Evolutionary conservation across 1,140 invertebrate genomes (phyloP), one percentile per base, ranked within the genome.

Genomic region (Drosophila ogumai): DNA sequence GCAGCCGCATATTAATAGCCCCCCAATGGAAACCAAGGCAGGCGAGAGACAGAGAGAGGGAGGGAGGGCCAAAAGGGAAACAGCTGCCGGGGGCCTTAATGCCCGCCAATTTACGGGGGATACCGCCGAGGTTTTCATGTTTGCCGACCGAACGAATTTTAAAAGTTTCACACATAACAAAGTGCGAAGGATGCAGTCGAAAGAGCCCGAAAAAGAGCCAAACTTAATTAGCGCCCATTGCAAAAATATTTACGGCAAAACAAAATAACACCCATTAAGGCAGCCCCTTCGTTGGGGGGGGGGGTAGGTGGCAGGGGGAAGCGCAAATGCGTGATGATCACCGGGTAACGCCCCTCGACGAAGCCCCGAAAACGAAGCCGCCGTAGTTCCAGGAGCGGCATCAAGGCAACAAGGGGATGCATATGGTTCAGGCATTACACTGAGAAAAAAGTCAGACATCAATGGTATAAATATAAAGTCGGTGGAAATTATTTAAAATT

Each of bases 251-350:
- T 90, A 90, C 85, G 81, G 85, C 85, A 81, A 90, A 85, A 90
- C 85, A 90, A 90, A 90, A 90, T 90, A 91, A 91, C 88, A 91
- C 88, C 88, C 88, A 91, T 91, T 91, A 91, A 91, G 86, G 58
- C 55, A 71, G 67, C 28, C 34, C 60, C 10, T 41, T 55, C 49
- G 63, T 1, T 1, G 25, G 63, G 41, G 22, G 52, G 8, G 15
- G 22, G 46, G 44, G 60, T 19, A 22, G 1, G n/a, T 22, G 6
- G 52, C 32, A 28, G 47, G 66, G 65, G 59, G 28, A 22, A 79
- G 81, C 77, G 88, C 85, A 91, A 91, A 91, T 90, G 90, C 90
- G 90, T 91, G 90, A 91, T 91, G 90, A 91, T 91, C 90, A 91
- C 85, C 84, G 79, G 90, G 90, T 81, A 91, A 91, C 90, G 88